Conservation (phyloP, 1,140 invertebrate genomes). For the Chrysomallon squamiferum region DNA sequence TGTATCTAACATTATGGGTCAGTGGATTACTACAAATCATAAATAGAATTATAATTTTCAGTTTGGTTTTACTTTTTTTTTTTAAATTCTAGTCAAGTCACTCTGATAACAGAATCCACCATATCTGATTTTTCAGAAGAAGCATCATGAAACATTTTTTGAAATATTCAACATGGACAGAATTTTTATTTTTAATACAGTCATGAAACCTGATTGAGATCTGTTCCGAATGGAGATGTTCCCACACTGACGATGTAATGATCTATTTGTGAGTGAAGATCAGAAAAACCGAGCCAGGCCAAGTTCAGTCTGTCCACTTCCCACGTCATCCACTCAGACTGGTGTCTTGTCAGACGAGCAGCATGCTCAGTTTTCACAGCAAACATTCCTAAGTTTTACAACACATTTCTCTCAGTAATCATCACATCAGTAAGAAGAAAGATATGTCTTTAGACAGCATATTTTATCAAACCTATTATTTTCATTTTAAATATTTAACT, state of each 20-base stretch:
- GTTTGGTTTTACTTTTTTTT: too few species aligned
- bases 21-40: too few species aligned
- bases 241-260: slow-evolving; percentile 32
- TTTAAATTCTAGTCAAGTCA: too few species aligned
- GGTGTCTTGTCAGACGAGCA: slow-evolving; percentile 22
- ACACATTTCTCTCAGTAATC: too few species aligned
- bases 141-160: background rate
- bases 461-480: too few species aligned
- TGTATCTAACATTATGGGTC: too few species aligned
- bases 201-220: slow-evolving; percentile 27
- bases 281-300: slow-evolving; percentile 40
- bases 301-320: slow-evolving; percentile 14
- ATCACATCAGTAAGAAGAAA: too few species aligned
- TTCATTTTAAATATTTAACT: too few species aligned
- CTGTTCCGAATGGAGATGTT: slow-evolving; percentile 18
- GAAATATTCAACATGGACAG: background rate
- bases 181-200: background rate
- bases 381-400: slow-evolving; percentile 32
- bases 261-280: slow-evolving; percentile 32
- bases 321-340: slow-evolving; percentile 27
- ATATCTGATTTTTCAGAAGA: background rate
- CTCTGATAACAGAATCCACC: background rate
- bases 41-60: too few species aligned
- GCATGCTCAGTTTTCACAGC: slow-evolving; percentile 35
- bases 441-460: too few species aligned